phyloP scores from a whole-genome alignment of 53 echinoderm and acorn worm genomes.

The Actinopyga echinites region DNA sequence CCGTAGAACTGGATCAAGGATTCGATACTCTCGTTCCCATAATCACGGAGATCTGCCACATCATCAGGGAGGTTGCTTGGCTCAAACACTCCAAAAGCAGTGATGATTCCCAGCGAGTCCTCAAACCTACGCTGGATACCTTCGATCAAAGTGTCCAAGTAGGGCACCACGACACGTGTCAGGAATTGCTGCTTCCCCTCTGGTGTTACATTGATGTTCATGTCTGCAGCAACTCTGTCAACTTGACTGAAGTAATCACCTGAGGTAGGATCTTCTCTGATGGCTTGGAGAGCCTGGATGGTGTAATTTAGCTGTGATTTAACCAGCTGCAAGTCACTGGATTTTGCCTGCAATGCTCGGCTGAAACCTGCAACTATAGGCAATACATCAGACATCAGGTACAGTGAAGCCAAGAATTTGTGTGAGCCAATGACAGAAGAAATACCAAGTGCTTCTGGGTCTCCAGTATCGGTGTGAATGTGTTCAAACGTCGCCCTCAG shows the following conservation, averaged over 20 bases:
- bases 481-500: neutral
- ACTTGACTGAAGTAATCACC: neutral
- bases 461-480: neutral
- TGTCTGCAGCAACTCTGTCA: neutral
- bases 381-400: conserved; percentile 10
- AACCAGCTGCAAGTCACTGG: neutral
- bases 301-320: neutral
- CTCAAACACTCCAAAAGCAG: conserved; percentile 11
- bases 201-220: conserved; percentile 10
- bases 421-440: neutral
- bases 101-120: neutral
- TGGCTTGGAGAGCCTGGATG: neutral
- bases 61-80: neutral
- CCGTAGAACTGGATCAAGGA: neutral
- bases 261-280: neutral
- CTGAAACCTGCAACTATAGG: neutral
- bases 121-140: neutral
- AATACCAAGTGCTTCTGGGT: neutral
- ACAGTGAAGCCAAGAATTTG: neutral
- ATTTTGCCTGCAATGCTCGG: conserved; percentile 1
- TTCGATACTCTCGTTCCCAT: conserved; percentile 3
- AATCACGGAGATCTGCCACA: neutral
- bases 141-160: conserved; percentile 19
- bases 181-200: neutral
- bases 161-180: conserved; percentile 2